Evolutionary conservation across 2,113 vertebrate genomes (phyloP).

Genomic region (Patagioenas fasciata): DNA sequence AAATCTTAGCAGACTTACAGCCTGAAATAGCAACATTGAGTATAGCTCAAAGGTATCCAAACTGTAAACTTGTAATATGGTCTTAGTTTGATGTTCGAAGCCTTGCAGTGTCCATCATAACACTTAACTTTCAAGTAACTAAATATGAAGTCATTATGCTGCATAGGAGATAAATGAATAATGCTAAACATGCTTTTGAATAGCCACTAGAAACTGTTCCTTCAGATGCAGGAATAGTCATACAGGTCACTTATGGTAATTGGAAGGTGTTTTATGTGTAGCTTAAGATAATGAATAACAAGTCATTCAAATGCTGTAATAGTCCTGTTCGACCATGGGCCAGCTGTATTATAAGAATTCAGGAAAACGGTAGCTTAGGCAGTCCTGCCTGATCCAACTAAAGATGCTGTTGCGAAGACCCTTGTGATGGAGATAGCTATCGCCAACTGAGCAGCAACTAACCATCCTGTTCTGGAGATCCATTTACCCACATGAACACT

Average conservation of each 20-base stretch:
- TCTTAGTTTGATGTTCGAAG: background rate
- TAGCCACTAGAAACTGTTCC: background rate
- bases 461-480: background rate
- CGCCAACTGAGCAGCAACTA: background rate
- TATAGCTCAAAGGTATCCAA: background rate
- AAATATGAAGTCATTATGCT: background rate
- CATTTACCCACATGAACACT: accelerated
- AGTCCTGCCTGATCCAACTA: background rate
- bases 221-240: background rate
- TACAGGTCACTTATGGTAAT: background rate
- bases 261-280: background rate
- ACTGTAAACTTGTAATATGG: background rate
- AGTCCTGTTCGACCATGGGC: background rate
- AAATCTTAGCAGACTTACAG: background rate
- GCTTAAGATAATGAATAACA: background rate
- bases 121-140: background rate
- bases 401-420: background rate
- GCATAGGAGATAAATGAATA: background rate
- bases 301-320: background rate
- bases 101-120: background rate
- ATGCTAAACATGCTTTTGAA: background rate
- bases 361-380: background rate
- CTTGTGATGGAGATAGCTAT: background rate
- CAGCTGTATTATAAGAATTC: background rate
- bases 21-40: background rate